Conservation (phyloP, 2,113 vertebrate species). For the Sinocyclocheilus rhinocerous region DNA sequence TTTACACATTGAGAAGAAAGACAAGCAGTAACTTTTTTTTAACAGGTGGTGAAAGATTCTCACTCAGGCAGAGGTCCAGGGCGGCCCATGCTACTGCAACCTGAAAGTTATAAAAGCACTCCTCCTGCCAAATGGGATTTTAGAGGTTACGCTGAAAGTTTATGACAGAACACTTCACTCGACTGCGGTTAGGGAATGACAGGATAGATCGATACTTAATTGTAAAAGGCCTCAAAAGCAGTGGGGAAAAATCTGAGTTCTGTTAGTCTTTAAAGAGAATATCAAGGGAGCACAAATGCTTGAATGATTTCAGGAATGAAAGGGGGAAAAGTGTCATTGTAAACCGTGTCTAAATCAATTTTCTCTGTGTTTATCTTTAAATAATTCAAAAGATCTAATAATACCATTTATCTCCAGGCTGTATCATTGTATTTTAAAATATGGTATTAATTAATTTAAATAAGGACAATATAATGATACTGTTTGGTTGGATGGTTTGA, state of each 20-base stretch:
- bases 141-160: neutral
- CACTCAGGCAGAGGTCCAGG: neutral
- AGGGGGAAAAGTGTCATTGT: neutral
- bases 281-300: conserved; percentile 18
- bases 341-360: conserved; percentile 7
- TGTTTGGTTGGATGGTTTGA: neutral
- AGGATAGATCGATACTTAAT: conserved; percentile 26
- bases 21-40: neutral
- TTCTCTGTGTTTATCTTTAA: conserved; percentile 9
- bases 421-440: neutral
- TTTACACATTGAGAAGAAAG: neutral
- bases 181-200: neutral
- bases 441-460: neutral
- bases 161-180: neutral
- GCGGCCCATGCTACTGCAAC: neutral
- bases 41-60: conserved; percentile 23
- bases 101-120: conserved; percentile 12
- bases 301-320: conserved; percentile 16
- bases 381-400: conserved; percentile 9
- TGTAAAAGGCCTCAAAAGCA: neutral
- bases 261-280: conserved; percentile 17
- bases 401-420: neutral
- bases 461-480: neutral
- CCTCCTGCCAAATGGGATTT: conserved; percentile 8
- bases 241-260: neutral